Evolutionary conservation across 1,140 invertebrate species (phyloP).

Genomic region (Plutomurus gul): DNA sequence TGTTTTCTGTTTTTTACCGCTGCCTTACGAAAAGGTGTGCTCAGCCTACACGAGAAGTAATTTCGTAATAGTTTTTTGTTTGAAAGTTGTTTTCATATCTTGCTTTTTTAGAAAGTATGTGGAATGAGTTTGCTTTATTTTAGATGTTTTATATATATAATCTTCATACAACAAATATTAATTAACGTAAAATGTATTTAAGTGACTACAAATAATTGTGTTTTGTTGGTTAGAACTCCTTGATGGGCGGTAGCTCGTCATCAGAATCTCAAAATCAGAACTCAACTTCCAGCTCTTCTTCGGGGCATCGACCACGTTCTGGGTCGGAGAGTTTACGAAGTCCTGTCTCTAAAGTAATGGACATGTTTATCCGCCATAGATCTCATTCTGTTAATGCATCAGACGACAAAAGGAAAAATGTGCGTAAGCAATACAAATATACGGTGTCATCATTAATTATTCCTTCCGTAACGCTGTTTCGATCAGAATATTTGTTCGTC

Average conservation of each 20-base stretch:
- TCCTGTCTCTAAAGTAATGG: constrained; percentile 74
- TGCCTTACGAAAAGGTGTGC: too few species aligned
- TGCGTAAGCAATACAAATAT: background rate
- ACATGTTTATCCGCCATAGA: constrained; percentile 80
- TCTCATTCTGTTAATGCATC: constrained; percentile 72
- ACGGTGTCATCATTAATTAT: background rate
- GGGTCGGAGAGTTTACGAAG: constrained; percentile 63
- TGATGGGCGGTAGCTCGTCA: constrained; percentile 56
- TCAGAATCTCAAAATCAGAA: constrained; percentile 45
- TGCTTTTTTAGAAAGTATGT: too few species aligned
- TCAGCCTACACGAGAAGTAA: too few species aligned
- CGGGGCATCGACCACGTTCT: constrained; percentile 64
- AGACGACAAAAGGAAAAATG: constrained; percentile 64
- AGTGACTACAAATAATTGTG: background rate
- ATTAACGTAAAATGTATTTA: too few species aligned
- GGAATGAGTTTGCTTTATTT: too few species aligned
- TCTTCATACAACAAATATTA: too few species aligned
- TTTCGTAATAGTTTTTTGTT: too few species aligned
- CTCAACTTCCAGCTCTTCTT: constrained; percentile 26
- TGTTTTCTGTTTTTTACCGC: too few species aligned
- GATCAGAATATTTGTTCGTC: too few species aligned
- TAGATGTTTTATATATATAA: too few species aligned
- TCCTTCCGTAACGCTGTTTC: too few species aligned
- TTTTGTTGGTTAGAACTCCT: constrained; percentile 55
- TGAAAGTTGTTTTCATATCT: too few species aligned